A percentile compares a stretch with the other conserved stretches of the same genome.
Evolutionary conservation across 2,797 vertebrate species (phyloP).

Genomic region (Spea hammondii): DNA sequence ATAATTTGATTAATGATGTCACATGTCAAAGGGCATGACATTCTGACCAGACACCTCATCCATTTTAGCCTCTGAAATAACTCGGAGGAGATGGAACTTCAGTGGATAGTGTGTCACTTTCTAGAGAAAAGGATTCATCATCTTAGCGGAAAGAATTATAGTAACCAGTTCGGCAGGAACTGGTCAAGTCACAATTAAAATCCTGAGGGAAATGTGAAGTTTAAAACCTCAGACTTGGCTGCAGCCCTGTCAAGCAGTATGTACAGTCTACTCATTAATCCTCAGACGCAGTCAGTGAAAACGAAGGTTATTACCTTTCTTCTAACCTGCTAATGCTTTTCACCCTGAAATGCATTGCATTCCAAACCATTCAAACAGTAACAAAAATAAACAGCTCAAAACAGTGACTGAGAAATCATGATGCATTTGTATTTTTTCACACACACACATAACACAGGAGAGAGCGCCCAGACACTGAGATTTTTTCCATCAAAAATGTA

Average conservation of each 20-base stretch:
- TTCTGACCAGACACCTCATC: slow-evolving; percentile 94
- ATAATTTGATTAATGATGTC: slow-evolving; percentile 93
- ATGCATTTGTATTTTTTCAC: no score
- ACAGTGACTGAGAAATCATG: no score
- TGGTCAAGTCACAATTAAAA: slow-evolving; percentile 59
- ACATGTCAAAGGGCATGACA: slow-evolving; percentile 82
- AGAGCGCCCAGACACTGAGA: background rate
- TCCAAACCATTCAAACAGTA: no score
- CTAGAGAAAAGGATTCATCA: slow-evolving; percentile 85
- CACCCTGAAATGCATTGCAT: no score
- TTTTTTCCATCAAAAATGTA: background rate
- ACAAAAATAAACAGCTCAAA: no score
- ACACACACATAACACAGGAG: no score
- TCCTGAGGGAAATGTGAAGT: slow-evolving; percentile 56
- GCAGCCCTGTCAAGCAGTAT: slow-evolving; percentile 7
- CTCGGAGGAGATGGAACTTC: slow-evolving; percentile 80
- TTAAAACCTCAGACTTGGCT: slow-evolving; percentile 32
- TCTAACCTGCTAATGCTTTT: background rate
- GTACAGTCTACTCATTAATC: background rate
- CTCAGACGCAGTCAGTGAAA: background rate
- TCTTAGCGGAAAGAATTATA: slow-evolving; percentile 65
- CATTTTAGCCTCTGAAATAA: slow-evolving; percentile 91
- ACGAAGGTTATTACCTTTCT: background rate
- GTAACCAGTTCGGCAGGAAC: slow-evolving; percentile 59
- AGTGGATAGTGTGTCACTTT: slow-evolving; percentile 80